These are phyloP conservation scores for Mechanitis messenoides DNA, from an alignment of 2,888 invertebrate species.

Conservation along the genomic window DNA sequence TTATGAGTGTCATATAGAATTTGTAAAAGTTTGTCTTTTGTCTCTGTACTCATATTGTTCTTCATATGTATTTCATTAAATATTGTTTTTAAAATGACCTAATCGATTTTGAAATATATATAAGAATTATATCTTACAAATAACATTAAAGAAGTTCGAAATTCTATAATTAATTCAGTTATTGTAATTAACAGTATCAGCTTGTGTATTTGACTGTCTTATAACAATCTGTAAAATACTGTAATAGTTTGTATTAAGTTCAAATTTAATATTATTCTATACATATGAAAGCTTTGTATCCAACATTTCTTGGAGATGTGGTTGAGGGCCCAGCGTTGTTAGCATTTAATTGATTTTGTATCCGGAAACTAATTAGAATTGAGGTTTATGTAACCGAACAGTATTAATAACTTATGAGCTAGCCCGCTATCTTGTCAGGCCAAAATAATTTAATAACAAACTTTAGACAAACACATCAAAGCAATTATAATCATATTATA, in stretches of 20 bases:
- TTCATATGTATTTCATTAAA: too few relatives aligned
- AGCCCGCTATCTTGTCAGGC: conserved; percentile 31
- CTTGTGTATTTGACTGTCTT: not conserved
- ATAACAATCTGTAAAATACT: not conserved
- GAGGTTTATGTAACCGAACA: conserved; percentile 67
- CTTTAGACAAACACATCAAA: conserved; percentile 4
- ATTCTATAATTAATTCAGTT: too few relatives aligned
- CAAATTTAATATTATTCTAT: conserved; percentile 18
- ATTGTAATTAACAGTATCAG: not conserved
- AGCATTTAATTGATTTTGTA: conserved; percentile 72
- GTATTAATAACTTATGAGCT: conserved; percentile 61
- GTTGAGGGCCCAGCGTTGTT: conserved; percentile 44
- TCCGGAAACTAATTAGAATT: conserved; percentile 72
- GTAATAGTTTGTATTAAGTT: conserved; percentile 1
- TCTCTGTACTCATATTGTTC: too few relatives aligned
- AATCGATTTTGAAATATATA: too few relatives aligned
- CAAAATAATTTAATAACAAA: conserved; percentile 7
- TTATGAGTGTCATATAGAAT: too few relatives aligned
- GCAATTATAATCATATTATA: too few relatives aligned
- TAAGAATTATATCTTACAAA: too few relatives aligned
- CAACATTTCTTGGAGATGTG: conserved; percentile 63
- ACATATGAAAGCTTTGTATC: conserved; percentile 52
- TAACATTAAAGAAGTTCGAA: too few relatives aligned
- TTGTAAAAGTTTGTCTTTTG: too few relatives aligned
- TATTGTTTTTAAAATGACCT: too few relatives aligned